These are phyloP conservation scores for Bradypodion pumilum DNA, from an alignment of 2,797 vertebrate species.

Conservation along the genomic window DNA sequence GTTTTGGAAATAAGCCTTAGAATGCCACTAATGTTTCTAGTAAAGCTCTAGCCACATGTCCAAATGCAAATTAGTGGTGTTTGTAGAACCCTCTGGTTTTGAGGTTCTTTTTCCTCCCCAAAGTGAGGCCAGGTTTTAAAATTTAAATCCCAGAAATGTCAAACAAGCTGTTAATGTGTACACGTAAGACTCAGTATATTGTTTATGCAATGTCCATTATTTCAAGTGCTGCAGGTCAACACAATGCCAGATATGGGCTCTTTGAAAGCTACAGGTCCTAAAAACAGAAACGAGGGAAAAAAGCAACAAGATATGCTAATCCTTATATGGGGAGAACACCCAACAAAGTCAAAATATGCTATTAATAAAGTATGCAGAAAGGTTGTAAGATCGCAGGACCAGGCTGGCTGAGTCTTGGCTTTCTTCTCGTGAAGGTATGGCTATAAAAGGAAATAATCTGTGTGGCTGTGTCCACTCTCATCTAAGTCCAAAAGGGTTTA, in stretches of 20 bases:
- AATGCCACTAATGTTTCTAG: neutral
- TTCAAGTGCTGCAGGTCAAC: neutral
- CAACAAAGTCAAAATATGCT: neutral
- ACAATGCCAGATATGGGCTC: neutral
- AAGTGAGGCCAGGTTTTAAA: neutral
- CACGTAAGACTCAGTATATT: neutral
- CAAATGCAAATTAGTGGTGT: no score
- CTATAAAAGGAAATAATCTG: conserved; percentile 28
- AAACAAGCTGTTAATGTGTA: neutral
- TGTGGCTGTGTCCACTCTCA: neutral
- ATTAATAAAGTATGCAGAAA: conserved; percentile 4
- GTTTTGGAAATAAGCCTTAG: neutral
- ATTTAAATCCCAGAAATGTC: neutral
- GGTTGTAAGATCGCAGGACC: neutral
- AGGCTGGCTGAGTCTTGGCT: neutral
- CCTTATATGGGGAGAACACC: conserved; percentile 29
- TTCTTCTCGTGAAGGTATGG: conserved; percentile 23
- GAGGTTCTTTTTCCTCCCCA: no score
- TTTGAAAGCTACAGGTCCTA: neutral
- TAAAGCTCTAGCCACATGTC: neutral
- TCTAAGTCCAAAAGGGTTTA: neutral
- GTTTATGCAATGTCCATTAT: conserved; percentile 16
- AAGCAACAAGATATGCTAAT: neutral
- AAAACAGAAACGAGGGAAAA: neutral
- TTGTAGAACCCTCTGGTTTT: neutral